Conservation (phyloP, 37 sponge, comb jelly and placozoan genomes). For the Geodia barretti region DNA sequence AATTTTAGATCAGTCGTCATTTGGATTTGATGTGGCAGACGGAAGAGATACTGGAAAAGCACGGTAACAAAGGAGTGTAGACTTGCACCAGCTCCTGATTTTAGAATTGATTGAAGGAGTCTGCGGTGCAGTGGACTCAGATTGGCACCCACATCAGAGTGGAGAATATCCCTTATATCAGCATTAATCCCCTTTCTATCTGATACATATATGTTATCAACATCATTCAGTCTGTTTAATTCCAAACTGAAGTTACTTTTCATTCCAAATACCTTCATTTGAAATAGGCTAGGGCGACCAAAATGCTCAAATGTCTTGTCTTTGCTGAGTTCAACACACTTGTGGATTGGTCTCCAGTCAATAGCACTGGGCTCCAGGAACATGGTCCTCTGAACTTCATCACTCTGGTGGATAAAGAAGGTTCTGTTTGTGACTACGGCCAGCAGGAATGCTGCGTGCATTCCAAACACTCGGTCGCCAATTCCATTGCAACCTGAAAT, state of each 20-base stretch:
- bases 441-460: not conserved
- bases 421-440: not conserved
- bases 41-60: not conserved
- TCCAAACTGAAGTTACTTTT: not conserved
- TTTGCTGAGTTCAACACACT: not conserved
- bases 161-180: not conserved
- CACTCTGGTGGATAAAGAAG: not conserved
- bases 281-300: not conserved
- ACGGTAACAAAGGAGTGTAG: not conserved
- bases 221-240: not conserved
- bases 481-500: not conserved
- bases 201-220: not conserved
- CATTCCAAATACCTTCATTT: not conserved
- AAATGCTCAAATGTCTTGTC: not conserved
- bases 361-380: not conserved
- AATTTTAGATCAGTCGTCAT: not conserved
- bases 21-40: not conserved
- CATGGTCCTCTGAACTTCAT: not conserved
- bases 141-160: not conserved
- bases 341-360: not conserved
- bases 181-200: not conserved
- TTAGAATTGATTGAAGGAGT: not conserved
- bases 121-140: not conserved
- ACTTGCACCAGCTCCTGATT: not conserved
- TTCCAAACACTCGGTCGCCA: not conserved